Evolutionary conservation across 2,797 vertebrate genomes (phyloP).

Genomic region (Microctenopoma steveboyesi): DNA sequence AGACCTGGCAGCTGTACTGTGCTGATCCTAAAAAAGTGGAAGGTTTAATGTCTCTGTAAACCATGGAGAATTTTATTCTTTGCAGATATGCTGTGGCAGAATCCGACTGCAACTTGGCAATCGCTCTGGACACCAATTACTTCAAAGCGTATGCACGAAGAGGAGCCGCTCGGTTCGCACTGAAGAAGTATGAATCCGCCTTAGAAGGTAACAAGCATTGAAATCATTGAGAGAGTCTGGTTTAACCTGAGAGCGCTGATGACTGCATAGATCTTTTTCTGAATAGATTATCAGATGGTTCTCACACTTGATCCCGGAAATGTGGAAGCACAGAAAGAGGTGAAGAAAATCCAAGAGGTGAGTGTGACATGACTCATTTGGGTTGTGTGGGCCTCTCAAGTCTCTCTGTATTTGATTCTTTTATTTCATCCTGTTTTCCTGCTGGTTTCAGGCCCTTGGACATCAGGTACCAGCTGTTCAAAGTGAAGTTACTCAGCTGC

Average conservation of each 20-base stretch:
- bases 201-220: constrained; percentile 84
- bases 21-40: neutral
- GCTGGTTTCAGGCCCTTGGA: constrained; percentile 76
- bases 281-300: constrained; percentile 91
- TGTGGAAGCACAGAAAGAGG: constrained; percentile 89
- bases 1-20: neutral
- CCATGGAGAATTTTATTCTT: neutral
- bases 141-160: constrained; percentile 89
- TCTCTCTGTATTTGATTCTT: neutral
- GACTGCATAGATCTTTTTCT: constrained; percentile 8
- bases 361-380: neutral
- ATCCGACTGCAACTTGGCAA: constrained; percentile 95
- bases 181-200: constrained; percentile 88
- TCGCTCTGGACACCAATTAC: constrained; percentile 90
- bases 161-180: constrained; percentile 88
- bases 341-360: constrained; percentile 90
- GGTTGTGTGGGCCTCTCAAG: accelerated
- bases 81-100: constrained; percentile 93
- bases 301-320: constrained; percentile 90
- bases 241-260: neutral
- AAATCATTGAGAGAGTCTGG: accelerated
- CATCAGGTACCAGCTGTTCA: constrained; percentile 41
- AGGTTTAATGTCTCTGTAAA: accelerated
- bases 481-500: constrained; percentile 34
- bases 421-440: neutral